Evolutionary conservation across 2,113 vertebrate genomes (phyloP), one percentile per base, ranked within the genome.

Genomic region (Trichechus manatus): DNA sequence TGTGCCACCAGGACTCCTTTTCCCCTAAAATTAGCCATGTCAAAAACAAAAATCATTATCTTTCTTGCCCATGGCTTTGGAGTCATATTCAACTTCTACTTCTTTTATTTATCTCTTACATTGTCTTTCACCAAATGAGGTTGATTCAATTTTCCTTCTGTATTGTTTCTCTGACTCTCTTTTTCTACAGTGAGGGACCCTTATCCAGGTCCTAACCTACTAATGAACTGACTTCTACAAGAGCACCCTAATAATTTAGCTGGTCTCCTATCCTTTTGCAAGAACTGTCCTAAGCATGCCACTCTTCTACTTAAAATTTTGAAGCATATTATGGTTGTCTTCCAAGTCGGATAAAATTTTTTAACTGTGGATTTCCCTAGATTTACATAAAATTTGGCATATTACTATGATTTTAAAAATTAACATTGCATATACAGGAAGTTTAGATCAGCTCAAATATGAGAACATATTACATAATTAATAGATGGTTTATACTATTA

Each of bases 361-460:
- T 44, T 95, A 93, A 59, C 29, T 59, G 47, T 44, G 27, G 6
- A 95, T 93, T 93, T 95, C 44, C 22, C 31, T 89, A 78, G 47
- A 9, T 90, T 93, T 90, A 53, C 90, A 90, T 70, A 93, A 39
- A 92, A 92, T 80, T 66, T 91, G 27, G 63, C 68, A 87, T 53
- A 85, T 4, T 84, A 31, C 64, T 77, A 87, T 36, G 9, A 77
- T 44, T 87, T 95, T 78, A 72, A 50, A 95, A 88, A 36, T 77
- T 66, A 89, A 96, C 29, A 89, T 2, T 63, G 39, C 27, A 64
- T 22, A 84, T 27, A 78, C 2, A 95, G 64, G 10, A 96, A 92
- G 39, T 81, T 96, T 92, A 80, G 39, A 20, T 89, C n/a, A 89
- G 68, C 63, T 91, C 42, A 96, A 91, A 91, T 87, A 87, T 94